Evolutionary conservation across 2,113 vertebrate genomes (phyloP).

Genomic region (Pelecanus crispus): DNA sequence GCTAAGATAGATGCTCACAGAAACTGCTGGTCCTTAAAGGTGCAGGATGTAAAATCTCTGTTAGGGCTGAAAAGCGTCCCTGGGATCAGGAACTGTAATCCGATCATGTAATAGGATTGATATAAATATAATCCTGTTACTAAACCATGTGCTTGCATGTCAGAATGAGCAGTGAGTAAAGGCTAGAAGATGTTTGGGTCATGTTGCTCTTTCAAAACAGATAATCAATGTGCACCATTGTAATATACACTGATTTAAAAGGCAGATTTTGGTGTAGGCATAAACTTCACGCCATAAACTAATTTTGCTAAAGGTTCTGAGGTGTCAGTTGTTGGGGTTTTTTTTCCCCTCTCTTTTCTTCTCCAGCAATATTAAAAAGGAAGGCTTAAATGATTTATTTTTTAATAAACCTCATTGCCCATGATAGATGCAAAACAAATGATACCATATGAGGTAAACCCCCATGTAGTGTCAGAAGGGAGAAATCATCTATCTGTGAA

Average conservation of each 20-base stretch:
- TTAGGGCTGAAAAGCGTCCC: not conserved
- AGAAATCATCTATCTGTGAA: not conserved
- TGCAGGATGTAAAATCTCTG: not conserved
- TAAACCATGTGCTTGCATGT: not conserved
- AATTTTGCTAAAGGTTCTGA: not conserved
- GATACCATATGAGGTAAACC: not conserved
- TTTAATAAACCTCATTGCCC: not conserved
- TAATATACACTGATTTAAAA: not conserved
- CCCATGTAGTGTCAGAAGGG: not conserved
- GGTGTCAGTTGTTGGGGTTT: not conserved
- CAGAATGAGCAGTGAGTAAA: not conserved
- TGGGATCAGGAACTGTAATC: conserved; percentile 29
- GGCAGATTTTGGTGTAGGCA: not conserved
- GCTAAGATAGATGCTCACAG: not conserved
- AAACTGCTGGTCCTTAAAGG: not conserved
- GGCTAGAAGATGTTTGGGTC: not conserved
- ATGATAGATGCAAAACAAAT: not conserved
- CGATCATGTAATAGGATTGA: conserved; percentile 19
- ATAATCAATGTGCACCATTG: not conserved
- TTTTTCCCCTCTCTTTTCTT: not conserved
- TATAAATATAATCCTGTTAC: conserved; percentile 44
- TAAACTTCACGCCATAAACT: not conserved
- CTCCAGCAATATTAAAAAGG: not conserved
- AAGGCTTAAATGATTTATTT: not conserved
- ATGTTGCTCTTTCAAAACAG: not conserved